Percentiles rank a stretch among this genome's conserved stretches.
These are phyloP conservation scores for Spizella passerina DNA, from an alignment of 2,797 vertebrate genomes.

Conservation along the genomic window DNA sequence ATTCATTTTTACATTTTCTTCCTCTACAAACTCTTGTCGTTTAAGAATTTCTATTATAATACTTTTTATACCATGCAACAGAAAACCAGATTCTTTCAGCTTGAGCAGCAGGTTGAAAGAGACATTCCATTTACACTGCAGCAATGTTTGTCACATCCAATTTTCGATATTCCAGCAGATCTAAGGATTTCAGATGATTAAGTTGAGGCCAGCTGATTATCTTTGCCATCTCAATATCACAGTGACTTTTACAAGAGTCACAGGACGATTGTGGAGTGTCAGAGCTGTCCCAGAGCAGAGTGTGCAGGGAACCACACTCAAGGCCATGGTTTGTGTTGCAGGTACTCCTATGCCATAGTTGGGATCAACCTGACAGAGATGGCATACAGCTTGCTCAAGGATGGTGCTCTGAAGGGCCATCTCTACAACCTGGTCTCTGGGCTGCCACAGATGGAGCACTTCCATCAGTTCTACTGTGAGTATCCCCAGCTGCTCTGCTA, in stretches of 20 bases:
- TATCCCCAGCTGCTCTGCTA: not conserved
- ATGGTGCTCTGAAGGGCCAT: constrained; percentile 87
- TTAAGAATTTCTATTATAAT: not conserved
- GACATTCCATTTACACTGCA: not conserved
- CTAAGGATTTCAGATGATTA: not conserved
- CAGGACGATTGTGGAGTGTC: not conserved
- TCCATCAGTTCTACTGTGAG: constrained; percentile 97
- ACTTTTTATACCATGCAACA: not conserved
- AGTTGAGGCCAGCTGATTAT: not conserved
- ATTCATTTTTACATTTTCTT: not conserved
- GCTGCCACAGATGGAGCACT: constrained; percentile 84
- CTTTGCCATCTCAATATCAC: not conserved
- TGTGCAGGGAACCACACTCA: not conserved
- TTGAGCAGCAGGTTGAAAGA: not conserved
- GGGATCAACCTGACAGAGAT: constrained; percentile 98
- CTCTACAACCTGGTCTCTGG: constrained; percentile 90
- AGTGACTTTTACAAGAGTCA: not conserved
- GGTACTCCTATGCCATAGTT: constrained; percentile 98
- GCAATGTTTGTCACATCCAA: rapidly evolving
- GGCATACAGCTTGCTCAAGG: constrained; percentile 94
- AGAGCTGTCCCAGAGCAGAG: not conserved
- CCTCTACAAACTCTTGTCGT: not conserved
- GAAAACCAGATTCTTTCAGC: not conserved
- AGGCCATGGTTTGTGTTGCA: constrained; percentile 70
- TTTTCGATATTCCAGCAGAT: not conserved